Evolutionary conservation across 2,113 vertebrate species (phyloP), one percentile per base, ranked within the genome.

Genomic region (Tinamus guttatus): DNA sequence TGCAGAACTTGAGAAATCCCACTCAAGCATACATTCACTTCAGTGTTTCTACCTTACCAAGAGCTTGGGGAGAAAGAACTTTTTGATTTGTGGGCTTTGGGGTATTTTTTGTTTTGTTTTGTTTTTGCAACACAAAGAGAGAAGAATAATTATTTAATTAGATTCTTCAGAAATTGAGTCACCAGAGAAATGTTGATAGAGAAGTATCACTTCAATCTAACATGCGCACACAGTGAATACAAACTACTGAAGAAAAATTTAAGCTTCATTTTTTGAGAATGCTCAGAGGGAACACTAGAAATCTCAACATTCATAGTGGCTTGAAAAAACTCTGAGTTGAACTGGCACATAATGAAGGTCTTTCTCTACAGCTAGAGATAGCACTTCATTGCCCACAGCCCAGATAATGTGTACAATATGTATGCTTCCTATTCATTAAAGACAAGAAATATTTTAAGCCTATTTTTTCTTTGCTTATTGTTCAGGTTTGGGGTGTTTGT

Each of bases 151-250:
- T 68, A 28, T 25, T 87, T 60, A 45, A 1, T 2, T 59, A 89
- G 41, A 49, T 51, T n/a, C 75, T 78, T 34, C 41, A 43, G 79
- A 56, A 91, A 51, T 25, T 0, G 76, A 86, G 51, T 41, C 75
- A 30, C 59, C 49, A 71, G 5, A 91, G 84, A 56, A 51, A 25
- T 2, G 1, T 4, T 51, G 43, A 40, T 25, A 63, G 59, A 63
- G 76, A 67, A 77, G 9, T 5, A n/a, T 38, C 54, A 4, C 21
- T 85, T 64, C 0, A 0, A 56, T 60, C 59, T 34, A 59, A 47
- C 54, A 13, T 0, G 2, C 11, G 58, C 30, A 15, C 30, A 36
- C 38, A 0, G 0, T 28, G 81, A 65, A 58, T 25, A 54, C 75
- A 82, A 74, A 83, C 28, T 32, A 30, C 30, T 40, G 59, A 49